Conservation (phyloP, 2,113 vertebrate genomes). For the Lipotes vexillifer region DNA sequence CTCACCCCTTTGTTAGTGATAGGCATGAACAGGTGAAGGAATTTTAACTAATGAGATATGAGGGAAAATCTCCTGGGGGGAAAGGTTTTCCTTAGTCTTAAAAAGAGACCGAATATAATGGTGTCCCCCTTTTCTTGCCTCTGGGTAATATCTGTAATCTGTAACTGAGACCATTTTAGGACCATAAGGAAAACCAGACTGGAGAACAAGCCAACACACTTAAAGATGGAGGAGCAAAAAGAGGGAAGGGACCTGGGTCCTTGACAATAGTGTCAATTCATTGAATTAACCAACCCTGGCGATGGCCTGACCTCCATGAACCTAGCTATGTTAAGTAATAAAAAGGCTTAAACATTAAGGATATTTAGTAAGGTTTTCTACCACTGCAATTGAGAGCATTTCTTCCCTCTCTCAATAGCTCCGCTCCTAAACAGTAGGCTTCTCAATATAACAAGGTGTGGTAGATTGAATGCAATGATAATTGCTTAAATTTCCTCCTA, state of each 20-base stretch:
- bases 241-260: not conserved
- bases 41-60: not conserved
- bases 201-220: not conserved
- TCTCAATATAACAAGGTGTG: not conserved
- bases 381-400: not conserved
- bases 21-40: not conserved
- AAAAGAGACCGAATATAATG: not conserved
- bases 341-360: not conserved
- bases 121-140: not conserved
- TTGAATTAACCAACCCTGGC: not conserved
- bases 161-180: not conserved
- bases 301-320: not conserved
- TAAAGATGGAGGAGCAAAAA: not conserved
- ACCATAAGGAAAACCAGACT: not conserved
- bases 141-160: not conserved
- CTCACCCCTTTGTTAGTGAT: not conserved
- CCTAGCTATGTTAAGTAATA: not conserved
- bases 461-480: not conserved
- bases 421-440: not conserved
- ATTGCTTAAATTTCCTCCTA: not conserved
- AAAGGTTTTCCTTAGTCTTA: not conserved
- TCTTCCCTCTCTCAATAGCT: not conserved
- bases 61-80: not conserved
- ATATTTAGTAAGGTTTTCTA: not conserved
- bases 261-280: not conserved